A percentile compares a stretch with the other conserved stretches of the same genome.
Evolutionary conservation across 1,140 invertebrate species (phyloP).

Genomic region (Metopolophium dirhodum): DNA sequence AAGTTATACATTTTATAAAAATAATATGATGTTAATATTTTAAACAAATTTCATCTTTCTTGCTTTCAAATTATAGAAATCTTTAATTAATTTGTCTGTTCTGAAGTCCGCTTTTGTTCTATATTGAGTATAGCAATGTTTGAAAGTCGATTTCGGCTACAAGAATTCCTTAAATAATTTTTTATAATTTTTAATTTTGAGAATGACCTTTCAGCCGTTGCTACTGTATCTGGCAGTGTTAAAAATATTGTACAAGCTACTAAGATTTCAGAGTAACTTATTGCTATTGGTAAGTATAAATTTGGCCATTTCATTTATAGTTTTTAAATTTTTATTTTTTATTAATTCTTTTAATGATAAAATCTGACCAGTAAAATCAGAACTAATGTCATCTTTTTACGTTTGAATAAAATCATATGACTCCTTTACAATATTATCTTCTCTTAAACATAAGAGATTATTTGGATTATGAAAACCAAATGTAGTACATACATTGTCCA

Average conservation of each 20-base stretch:
- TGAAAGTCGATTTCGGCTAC: slow-evolving; percentile 60
- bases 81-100: neutral
- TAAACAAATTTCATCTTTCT: neutral
- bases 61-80: neutral
- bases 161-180: slow-evolving; percentile 61
- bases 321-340: neutral
- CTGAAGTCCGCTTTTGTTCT: slow-evolving; percentile 52
- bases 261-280: neutral
- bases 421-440: neutral
- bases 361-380: neutral
- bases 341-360: slow-evolving; percentile 4
- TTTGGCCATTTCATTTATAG: neutral
- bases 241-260: neutral
- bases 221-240: slow-evolving; percentile 60
- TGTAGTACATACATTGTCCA: neutral
- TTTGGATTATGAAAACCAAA: neutral
- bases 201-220: slow-evolving; percentile 60
- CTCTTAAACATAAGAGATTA: neutral
- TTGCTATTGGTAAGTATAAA: neutral
- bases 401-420: neutral
- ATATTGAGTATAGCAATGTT: slow-evolving; percentile 43
- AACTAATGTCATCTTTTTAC: neutral
- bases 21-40: neutral
- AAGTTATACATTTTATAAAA: neutral
- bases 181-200: slow-evolving; percentile 62